Evolutionary conservation across 2,888 invertebrate species (phyloP), one percentile per base, ranked within the genome.

Genomic region (Protodeltote pygarga): DNA sequence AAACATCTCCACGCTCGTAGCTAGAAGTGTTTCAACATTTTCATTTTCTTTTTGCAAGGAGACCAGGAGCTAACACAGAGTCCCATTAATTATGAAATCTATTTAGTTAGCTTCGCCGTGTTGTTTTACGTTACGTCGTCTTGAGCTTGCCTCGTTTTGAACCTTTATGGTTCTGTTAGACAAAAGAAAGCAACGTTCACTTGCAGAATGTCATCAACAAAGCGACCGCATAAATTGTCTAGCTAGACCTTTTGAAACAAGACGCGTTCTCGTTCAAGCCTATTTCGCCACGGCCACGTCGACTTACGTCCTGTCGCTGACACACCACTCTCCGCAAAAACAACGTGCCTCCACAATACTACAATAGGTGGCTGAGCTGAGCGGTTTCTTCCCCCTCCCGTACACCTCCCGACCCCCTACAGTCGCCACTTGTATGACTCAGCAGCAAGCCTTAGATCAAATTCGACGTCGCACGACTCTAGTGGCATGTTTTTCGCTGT

Each of bases 321-420:
- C 86, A 85, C 83, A 79, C 75, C 83, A 79, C 79, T 83, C 79
- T 82, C 79, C 72, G 82, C 83, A 87, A 89, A 89, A 89, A 88
- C 88, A 89, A 87, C 85, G 79, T 77, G 80, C 86, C 87, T 81
- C 85, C 82, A 82, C 83, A 83, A 81, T 85, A 82, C 81, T 85
- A 86, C 87, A 87, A 87, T 85, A 83, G 87, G 81, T 86, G 82
- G 87, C 86, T 83, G 84, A 86, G 83, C 77, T 68, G 81, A 81
- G 81, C 85, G 71, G 78, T 81, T 83, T 79, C 71, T 77, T 73
- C 74, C 63, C 71, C 71, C 66, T 61, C 60, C 65, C 57, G 51
- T 49, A 55, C 65, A 31, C 62, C 60, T 58, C 70, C 55, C 65
- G 63, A 54, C 66, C 65, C 64, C 65, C 60, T 42, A 60, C 69